These are phyloP conservation scores for Corynorhinus townsendii DNA, from an alignment of 2,113 vertebrate genomes.

Conservation along the genomic window DNA sequence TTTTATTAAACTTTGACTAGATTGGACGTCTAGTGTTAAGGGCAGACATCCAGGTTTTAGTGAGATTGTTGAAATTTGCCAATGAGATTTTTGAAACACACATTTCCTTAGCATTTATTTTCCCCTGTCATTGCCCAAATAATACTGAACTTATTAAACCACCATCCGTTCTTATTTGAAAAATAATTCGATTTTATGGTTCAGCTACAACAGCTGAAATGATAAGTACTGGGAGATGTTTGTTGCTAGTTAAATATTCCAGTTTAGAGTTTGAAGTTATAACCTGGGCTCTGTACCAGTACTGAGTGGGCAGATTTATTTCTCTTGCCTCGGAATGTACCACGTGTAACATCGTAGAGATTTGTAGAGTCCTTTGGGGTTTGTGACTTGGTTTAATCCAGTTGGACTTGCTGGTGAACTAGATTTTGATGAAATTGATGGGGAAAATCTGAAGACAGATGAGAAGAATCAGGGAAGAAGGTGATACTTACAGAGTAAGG, in stretches of 20 bases:
- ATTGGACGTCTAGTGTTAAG: constrained; percentile 42
- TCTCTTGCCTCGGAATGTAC: constrained; percentile 6
- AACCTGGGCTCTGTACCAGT: background rate
- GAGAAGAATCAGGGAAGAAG: background rate
- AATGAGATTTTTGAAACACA: constrained; percentile 59
- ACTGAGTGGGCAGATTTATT: background rate
- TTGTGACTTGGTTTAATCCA: background rate
- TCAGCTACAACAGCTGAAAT: constrained; percentile 59
- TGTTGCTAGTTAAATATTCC: constrained; percentile 48
- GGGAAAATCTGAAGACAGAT: background rate
- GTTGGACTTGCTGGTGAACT: background rate
- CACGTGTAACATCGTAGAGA: background rate
- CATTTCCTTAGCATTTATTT: constrained; percentile 61
- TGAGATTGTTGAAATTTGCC: constrained; percentile 56
- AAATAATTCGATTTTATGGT: constrained; percentile 66
- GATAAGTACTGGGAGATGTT: constrained; percentile 50
- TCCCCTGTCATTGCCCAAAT: constrained; percentile 45
- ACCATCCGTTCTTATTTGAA: constrained; percentile 51
- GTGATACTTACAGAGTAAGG: background rate
- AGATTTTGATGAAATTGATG: background rate
- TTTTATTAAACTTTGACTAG: constrained; percentile 45
- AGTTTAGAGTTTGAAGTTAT: constrained; percentile 7
- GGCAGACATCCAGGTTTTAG: constrained; percentile 61
- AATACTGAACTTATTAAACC: constrained; percentile 56
- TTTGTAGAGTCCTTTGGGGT: background rate